A percentile compares a stretch with the other conserved stretches of the same genome.
These are phyloP conservation scores for Herminia tarsipennalis DNA, from an alignment of 2,888 invertebrate species.

Conservation along the genomic window DNA sequence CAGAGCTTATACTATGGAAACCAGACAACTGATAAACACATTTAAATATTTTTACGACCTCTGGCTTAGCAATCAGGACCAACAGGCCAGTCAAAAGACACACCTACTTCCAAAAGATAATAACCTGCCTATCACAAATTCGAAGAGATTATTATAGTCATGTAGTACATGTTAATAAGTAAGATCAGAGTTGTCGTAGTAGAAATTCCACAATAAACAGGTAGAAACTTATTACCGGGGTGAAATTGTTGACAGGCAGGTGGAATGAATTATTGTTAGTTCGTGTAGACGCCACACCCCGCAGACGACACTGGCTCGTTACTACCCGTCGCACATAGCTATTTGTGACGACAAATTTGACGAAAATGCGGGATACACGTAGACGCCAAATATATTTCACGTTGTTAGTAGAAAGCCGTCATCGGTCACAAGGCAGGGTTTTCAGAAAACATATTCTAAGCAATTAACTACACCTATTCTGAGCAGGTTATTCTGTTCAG, in stretches of 20 bases:
- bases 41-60: too few relatives aligned
- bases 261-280: slow-evolving; percentile 54
- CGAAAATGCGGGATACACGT: slow-evolving; percentile 38
- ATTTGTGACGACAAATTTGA: slow-evolving; percentile 44
- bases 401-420: slow-evolving; percentile 10
- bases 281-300: slow-evolving; percentile 35
- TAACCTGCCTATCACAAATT: too few relatives aligned
- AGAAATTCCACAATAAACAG: slow-evolving; percentile 19
- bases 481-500: too few relatives aligned
- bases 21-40: too few relatives aligned
- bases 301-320: slow-evolving; percentile 47
- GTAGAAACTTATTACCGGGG: slow-evolving; percentile 25
- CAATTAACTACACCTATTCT: too few relatives aligned
- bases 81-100: too few relatives aligned
- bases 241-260: slow-evolving; percentile 47
- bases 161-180: too few relatives aligned
- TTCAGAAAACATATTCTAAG: not conserved
- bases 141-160: too few relatives aligned
- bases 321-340: slow-evolving; percentile 34
- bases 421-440: not conserved
- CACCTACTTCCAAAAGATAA: too few relatives aligned
- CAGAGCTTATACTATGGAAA: too few relatives aligned
- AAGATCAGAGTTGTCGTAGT: slow-evolving; percentile 1
- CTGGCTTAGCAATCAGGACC: too few relatives aligned
- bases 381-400: slow-evolving; percentile 23